These are phyloP conservation scores for Gasteruption jaculator DNA, from an alignment of 2,888 invertebrate genomes.

Conservation along the genomic window DNA sequence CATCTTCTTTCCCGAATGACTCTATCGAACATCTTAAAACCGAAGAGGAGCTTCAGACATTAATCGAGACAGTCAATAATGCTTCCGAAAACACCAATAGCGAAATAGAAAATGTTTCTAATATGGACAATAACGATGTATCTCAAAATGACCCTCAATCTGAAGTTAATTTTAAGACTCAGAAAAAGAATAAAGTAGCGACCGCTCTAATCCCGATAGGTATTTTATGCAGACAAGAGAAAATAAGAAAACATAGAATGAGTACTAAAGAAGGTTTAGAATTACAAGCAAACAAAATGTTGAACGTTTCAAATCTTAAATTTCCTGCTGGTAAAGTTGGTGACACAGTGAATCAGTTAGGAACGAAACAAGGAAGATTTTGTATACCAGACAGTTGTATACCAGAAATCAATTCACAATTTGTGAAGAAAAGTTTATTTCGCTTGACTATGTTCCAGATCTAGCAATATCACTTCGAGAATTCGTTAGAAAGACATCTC, in stretches of 20 bases:
- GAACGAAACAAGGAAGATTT: background rate
- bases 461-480: background rate
- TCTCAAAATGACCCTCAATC: no score
- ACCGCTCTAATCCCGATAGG: background rate
- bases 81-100: no score
- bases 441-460: conserved; percentile 1
- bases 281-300: conserved; percentile 1
- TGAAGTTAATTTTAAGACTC: background rate
- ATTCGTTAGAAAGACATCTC: background rate
- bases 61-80: no score
- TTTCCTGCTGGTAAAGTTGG: background rate
- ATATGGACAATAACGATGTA: background rate
- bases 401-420: no score
- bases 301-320: background rate
- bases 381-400: background rate
- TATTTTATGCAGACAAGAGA: background rate
- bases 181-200: background rate
- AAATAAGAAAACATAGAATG: background rate
- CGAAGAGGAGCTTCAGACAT: background rate
- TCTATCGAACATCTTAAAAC: background rate
- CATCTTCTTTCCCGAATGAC: background rate
- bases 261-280: background rate
- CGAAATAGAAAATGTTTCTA: no score
- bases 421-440: conserved; percentile 2
- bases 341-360: background rate